Evolutionary conservation across 2,113 vertebrate species (phyloP).

Genomic region (Sebastes schlegelii): DNA sequence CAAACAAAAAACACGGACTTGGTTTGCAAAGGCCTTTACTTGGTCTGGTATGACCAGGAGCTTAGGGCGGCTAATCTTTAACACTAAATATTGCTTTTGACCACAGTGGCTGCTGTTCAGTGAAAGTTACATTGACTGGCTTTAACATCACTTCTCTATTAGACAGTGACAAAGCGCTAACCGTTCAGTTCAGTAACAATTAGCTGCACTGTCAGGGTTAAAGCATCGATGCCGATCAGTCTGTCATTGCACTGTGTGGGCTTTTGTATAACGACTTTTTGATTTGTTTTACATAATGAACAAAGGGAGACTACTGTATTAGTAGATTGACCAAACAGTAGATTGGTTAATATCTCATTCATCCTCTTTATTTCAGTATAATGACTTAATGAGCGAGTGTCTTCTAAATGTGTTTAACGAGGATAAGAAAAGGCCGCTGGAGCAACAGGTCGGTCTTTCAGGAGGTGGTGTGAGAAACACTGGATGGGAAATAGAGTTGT

Average conservation of each 20-base stretch:
- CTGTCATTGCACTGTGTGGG: constrained; percentile 22
- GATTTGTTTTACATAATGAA: constrained; percentile 50
- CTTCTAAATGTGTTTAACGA: constrained; percentile 45
- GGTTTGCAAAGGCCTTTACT: too few relatives aligned
- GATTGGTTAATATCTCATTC: constrained; percentile 41
- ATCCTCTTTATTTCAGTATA: constrained; percentile 52
- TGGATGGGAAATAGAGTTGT: constrained; percentile 58
- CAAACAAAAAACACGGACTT: too few relatives aligned
- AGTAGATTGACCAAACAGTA: constrained; percentile 21
- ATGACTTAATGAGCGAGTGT: constrained; percentile 38
- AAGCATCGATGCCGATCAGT: constrained; percentile 38
- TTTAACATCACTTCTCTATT: constrained; percentile 10
- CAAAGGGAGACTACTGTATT: constrained; percentile 33
- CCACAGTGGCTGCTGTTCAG: background rate
- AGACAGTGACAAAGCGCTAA: constrained; percentile 46
- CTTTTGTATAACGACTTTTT: constrained; percentile 43
- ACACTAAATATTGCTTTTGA: background rate
- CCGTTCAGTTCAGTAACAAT: constrained; percentile 24
- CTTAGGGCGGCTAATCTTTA: background rate
- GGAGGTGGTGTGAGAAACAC: background rate
- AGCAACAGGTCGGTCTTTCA: constrained; percentile 50
- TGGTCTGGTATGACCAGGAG: background rate
- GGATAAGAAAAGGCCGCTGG: background rate
- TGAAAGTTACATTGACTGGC: background rate
- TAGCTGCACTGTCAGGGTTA: constrained; percentile 44